Percentiles rank a stretch among this genome's conserved stretches.
Evolutionary conservation across 2,888 invertebrate genomes (phyloP).

Genomic region (Uloborus plumipes): DNA sequence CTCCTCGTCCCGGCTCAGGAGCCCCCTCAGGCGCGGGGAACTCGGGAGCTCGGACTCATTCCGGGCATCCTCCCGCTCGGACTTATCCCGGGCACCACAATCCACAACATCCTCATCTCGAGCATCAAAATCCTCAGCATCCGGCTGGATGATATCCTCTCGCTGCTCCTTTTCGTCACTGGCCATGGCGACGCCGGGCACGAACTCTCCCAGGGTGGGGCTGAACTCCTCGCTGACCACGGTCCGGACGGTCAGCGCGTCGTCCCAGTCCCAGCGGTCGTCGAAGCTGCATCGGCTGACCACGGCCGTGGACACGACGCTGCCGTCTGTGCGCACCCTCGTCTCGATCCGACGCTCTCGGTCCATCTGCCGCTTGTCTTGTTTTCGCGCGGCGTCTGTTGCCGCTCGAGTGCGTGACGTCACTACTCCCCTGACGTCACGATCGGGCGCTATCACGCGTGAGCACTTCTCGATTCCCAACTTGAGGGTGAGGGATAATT

Average conservation of each 20-base stretch:
- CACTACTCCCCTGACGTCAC: conserved; percentile 42
- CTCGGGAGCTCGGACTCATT: conserved; percentile 17
- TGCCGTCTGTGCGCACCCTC: conserved; percentile 13
- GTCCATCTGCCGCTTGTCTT: conserved; percentile 40
- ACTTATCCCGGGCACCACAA: background rate
- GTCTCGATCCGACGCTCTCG: conserved; percentile 42
- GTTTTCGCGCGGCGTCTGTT: conserved; percentile 26
- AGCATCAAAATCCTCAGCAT: background rate
- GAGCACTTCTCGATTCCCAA: conserved; percentile 16
- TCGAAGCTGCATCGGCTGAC: conserved; percentile 32
- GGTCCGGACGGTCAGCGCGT: conserved; percentile 1
- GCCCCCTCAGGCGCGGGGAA: conserved; percentile 31
- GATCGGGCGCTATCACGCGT: conserved; percentile 27
- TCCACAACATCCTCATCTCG: background rate
- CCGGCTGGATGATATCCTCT: too few relatives aligned
- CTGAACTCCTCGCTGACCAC: conserved; percentile 15
- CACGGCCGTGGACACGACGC: conserved; percentile 22
- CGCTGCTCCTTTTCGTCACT: too few relatives aligned
- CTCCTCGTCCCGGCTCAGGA: conserved; percentile 44
- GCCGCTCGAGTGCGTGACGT: conserved; percentile 13
- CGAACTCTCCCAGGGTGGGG: conserved; percentile 43
- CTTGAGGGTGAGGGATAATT: conserved; percentile 32
- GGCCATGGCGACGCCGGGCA: background rate
- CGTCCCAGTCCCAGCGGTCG: conserved; percentile 12
- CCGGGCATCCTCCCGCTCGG: too few relatives aligned